A percentile compares a stretch with the other conserved stretches of the same genome.
phyloP scores from a whole-genome alignment of 2,797 vertebrate species.

The Sciurus carolinensis region DNA sequence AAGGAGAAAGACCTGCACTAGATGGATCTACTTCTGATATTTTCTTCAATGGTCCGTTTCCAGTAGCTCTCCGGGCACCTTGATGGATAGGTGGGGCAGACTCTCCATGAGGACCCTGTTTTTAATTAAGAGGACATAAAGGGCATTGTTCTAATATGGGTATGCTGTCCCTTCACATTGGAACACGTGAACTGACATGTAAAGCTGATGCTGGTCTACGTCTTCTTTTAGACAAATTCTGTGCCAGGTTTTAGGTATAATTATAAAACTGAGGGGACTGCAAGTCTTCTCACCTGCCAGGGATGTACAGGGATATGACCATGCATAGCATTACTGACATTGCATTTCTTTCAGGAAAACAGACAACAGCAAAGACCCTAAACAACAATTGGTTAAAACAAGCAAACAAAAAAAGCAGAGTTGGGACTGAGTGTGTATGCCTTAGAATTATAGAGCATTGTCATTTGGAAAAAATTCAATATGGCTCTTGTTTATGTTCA shows the following conservation, averaged over 20 bases:
- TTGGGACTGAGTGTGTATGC: fast-evolving
- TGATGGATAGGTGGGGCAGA: background rate
- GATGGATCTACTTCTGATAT: background rate
- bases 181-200: too few species aligned
- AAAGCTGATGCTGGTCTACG: background rate
- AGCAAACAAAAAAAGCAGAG: background rate
- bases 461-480: background rate
- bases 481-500: background rate
- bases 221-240: background rate
- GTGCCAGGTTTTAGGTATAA: background rate
- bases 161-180: background rate
- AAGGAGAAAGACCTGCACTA: background rate
- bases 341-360: conserved; percentile 19
- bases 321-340: background rate
- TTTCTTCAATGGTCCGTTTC: background rate
- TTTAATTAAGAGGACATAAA: background rate
- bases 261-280: background rate
- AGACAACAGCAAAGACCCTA: background rate
- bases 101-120: background rate
- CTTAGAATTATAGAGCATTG: background rate
- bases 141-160: background rate
- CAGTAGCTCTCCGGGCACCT: background rate
- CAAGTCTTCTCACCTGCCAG: background rate
- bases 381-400: background rate
- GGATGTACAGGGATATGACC: background rate